Base-by-base conservation (phyloP, 2,888 invertebrate genomes). In the Netelia virgata region DNA sequence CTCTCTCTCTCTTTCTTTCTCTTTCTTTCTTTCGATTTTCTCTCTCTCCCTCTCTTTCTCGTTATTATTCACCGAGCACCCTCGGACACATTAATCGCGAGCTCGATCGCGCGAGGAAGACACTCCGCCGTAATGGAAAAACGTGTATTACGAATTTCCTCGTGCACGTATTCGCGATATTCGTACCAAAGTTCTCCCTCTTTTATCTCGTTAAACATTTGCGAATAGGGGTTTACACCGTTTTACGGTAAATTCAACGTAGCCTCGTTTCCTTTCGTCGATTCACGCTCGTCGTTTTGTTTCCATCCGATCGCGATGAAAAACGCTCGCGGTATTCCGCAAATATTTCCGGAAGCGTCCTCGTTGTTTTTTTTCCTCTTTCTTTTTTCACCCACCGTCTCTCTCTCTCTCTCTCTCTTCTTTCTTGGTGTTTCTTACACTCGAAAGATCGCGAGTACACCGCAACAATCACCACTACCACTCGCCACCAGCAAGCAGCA, bases 391-490 rank as follows among this genome's bases (percentile, higher is more conserved):
- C 47, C 47, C 14, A 1, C 57, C 9, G 3, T 3, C 47, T 8
- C 3, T 53, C 36, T 53, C 36, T 75, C 14, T 55, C 50, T 28
- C 18, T 36, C 36, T 2, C 28, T 53, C 53, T 53, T 16, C 53
- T 14, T 14, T 53, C 23, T 53, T 55, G 23, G 28, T 28, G 16
- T 61, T 70, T 63, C 43, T 53, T 77, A 66, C 14, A 18, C 61
- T 64, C 43, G 36, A 79, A 73, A 57, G 73, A 79, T 41, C 79
- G 66, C 73, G 72, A 64, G 79, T 23, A 28, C 57, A 55, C n/a
- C 53, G 11, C 20, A 14, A 23, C 47, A 43, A 50, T n/a, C 28
- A 50, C n/a, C 63, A 23, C 47, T 16, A 57, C 72, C 11, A 18
- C 28, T 53, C 61, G 59, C 63, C 41, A 74, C 36, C 14, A 64